Base-by-base conservation (phyloP, 2,888 invertebrate genomes). In the Lasioglossum vierecki region DNA sequence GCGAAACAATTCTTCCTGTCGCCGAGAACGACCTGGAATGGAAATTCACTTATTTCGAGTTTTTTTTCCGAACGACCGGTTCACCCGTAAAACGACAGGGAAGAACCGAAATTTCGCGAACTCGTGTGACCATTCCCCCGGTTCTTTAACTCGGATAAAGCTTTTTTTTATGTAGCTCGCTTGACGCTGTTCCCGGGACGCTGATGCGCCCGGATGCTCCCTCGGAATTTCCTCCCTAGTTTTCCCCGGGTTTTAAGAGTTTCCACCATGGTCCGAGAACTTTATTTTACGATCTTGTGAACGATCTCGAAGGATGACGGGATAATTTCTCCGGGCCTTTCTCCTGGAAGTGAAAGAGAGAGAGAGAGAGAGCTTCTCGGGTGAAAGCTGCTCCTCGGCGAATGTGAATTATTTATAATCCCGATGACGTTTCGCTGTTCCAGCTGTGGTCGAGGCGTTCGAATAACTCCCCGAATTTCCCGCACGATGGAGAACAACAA, bases 31-130 rank as follows among this genome's bases (percentile, higher is more conserved):
- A 11, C 22, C n/a, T n/a, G 4, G 49, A 9, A 9, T 9, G 41
- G 30, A 60, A 82, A 82, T 82, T 82, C 82, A 83, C 83, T 83
- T 83, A 82, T 81, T 83, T 76, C 73, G 83, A 83, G 73, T 82
- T 77, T 82, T 70, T 70, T 30, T 3, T 4, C 76, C 57, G 30
- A 63, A 41, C 57, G 46, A 72, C 46, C 68, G 57, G 73, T 76
- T 60, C 73, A 76, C 68, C 26, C 83, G 73, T 83, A 77, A 83
- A 82, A 76, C 76, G 57, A 22, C 60, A 5, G 60, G 72, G 68
- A 77, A 66, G 41, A 74, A 83, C 73, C 73, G 82, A 83, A 83
- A 82, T 83, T 77, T 77, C 76, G 60, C 73, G 30, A 18, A 46
- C 66, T 49, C 66, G 35, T 60, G 57, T 60, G 66, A 30, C 46